Evolutionary conservation across 2,113 vertebrate species (phyloP).

Genomic region (Bettongia penicillata): DNA sequence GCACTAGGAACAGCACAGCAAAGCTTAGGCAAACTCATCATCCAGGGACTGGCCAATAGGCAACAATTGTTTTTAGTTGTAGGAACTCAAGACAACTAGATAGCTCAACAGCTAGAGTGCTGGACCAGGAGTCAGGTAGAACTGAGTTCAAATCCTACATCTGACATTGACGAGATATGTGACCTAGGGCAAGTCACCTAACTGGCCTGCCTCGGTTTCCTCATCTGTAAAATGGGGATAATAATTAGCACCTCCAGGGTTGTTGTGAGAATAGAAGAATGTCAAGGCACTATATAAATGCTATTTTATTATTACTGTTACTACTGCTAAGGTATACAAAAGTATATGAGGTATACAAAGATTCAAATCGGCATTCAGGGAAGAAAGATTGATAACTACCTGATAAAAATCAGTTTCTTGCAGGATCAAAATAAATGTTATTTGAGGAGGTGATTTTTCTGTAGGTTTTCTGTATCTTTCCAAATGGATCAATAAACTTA

Average conservation of each 20-base stretch:
- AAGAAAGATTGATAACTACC: neutral
- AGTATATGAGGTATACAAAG: no score
- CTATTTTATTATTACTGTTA: neutral
- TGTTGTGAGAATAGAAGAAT: neutral
- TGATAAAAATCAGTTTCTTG: neutral
- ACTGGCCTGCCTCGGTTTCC: neutral
- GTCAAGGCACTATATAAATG: neutral
- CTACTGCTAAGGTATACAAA: no score
- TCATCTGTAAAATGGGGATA: neutral
- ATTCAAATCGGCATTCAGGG: neutral
- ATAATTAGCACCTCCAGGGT: neutral
- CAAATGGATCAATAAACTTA: neutral
- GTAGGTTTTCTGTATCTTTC: neutral
- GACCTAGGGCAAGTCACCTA: neutral
- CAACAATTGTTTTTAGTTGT: neutral
- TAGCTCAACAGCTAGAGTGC: neutral
- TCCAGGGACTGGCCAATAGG: neutral
- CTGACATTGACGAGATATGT: neutral
- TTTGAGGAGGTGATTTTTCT: neutral
- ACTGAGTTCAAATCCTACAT: neutral
- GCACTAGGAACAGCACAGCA: no score
- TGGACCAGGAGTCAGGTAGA: neutral
- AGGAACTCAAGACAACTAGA: neutral
- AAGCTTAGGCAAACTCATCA: no score
- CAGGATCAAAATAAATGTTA: neutral